Evolutionary conservation across 2,113 vertebrate genomes (phyloP).

Genomic region (Ceyx margarethae): DNA sequence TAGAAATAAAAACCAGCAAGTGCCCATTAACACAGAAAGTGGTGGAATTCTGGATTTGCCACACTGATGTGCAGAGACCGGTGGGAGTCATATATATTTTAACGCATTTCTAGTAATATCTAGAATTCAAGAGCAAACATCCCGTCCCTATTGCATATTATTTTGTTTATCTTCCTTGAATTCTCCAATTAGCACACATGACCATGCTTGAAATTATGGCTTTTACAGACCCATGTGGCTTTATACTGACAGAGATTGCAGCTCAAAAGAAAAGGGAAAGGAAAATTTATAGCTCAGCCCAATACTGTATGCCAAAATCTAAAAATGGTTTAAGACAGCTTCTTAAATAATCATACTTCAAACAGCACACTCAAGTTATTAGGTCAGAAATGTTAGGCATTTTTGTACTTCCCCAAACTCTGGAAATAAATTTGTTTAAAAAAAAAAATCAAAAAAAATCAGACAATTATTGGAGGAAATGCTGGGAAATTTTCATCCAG

Average conservation of each 20-base stretch:
- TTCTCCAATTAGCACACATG: slow-evolving; percentile 38
- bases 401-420: slow-evolving; percentile 19
- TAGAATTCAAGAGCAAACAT: slow-evolving; percentile 6
- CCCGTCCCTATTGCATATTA: slow-evolving; percentile 27
- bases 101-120: neutral
- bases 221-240: slow-evolving; percentile 29
- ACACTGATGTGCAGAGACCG: neutral
- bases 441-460: too few relatives aligned
- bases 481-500: neutral
- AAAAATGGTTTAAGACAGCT: slow-evolving; percentile 40
- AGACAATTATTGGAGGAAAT: neutral
- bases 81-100: slow-evolving; percentile 33
- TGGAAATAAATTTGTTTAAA: neutral
- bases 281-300: slow-evolving; percentile 27
- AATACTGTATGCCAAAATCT: slow-evolving; percentile 22
- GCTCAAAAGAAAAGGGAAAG: slow-evolving; percentile 8
- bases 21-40: neutral
- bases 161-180: slow-evolving; percentile 54
- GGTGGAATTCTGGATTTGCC: slow-evolving; percentile 49
- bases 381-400: slow-evolving; percentile 12
- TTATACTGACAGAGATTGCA: slow-evolving; percentile 39
- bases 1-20: slow-evolving; percentile 36
- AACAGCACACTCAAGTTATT: neutral
- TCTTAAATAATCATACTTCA: slow-evolving; percentile 50
- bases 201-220: slow-evolving; percentile 24